These are phyloP conservation scores for Palloptera scutellata DNA, from an alignment of 2,888 invertebrate species.

Conservation along the genomic window DNA sequence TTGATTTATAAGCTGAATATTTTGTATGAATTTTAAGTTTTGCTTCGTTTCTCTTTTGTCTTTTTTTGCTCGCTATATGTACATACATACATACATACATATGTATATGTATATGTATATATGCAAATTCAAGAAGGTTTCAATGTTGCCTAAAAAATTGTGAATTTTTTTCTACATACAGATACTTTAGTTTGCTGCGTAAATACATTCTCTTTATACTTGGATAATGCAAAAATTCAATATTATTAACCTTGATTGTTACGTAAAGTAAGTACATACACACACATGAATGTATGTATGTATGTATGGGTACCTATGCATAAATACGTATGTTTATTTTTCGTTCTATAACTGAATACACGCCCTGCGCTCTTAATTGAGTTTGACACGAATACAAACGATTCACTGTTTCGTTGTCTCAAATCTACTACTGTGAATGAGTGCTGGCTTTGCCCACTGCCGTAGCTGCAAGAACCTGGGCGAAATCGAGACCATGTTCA, in stretches of 20 bases:
- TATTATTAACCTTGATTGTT: constrained; percentile 13
- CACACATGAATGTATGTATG: constrained; percentile 7
- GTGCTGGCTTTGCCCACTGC: too few relatives aligned
- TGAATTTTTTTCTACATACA: not conserved
- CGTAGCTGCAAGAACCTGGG: too few relatives aligned
- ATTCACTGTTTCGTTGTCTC: too few relatives aligned
- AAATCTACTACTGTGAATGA: too few relatives aligned
- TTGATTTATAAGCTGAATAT: not conserved
- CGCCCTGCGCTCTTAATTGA: too few relatives aligned
- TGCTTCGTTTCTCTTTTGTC: too few relatives aligned
- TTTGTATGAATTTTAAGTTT: not conserved
- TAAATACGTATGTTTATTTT: not conserved
- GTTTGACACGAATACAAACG: too few relatives aligned
- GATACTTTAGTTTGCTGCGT: too few relatives aligned
- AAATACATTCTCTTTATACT: too few relatives aligned
- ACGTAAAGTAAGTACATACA: not conserved
- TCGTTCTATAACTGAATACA: too few relatives aligned
- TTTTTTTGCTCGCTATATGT: not conserved
- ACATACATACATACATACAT: not conserved
- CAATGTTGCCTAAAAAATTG: not conserved
- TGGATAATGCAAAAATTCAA: not conserved
- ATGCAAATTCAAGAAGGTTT: not conserved
- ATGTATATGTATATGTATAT: not conserved
- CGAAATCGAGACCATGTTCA: too few relatives aligned
- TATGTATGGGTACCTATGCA: not conserved